Evolutionary conservation across 2,888 invertebrate species (phyloP).

Genomic region (Thyatira batis): DNA sequence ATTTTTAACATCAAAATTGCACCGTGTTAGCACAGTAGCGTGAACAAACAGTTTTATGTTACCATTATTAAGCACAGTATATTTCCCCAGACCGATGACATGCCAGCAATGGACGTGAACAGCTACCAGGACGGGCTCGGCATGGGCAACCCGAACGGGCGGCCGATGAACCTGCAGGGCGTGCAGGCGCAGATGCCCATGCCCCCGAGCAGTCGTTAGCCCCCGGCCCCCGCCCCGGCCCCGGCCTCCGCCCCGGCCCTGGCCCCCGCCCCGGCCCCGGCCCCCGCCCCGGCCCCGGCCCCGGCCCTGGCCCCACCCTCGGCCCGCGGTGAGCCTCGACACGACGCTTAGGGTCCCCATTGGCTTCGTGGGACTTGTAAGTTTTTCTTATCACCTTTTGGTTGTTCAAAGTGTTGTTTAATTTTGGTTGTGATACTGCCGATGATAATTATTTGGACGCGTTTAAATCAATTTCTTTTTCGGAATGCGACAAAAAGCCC

Average conservation of each 20-base stretch:
- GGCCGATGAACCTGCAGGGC: constrained; percentile 77
- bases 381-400: too few relatives aligned
- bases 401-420: too few relatives aligned
- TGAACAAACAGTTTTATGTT: too few relatives aligned
- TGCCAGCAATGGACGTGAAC: constrained; percentile 88
- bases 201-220: constrained; percentile 73
- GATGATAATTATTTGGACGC: not conserved
- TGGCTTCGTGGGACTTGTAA: constrained; percentile 7
- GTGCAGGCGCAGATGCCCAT: constrained; percentile 76
- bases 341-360: constrained; percentile 5
- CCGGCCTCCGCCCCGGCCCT: constrained; percentile 8
- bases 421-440: not conserved
- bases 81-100: constrained; percentile 86
- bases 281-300: constrained; percentile 2
- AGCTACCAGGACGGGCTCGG: constrained; percentile 84
- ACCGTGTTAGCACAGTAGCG: too few relatives aligned
- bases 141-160: constrained; percentile 76
- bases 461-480: too few relatives aligned
- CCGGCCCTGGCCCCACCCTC: not conserved
- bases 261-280: constrained; percentile 4
- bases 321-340: constrained; percentile 9
- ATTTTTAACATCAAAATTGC: too few relatives aligned
- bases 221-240: too few relatives aligned
- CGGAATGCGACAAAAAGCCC: too few relatives aligned
- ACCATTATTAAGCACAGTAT: not conserved